Percentiles rank a stretch among this genome's conserved stretches.
phyloP scores from a whole-genome alignment of 2,113 vertebrate species.

The Aptenodytes patagonicus region DNA sequence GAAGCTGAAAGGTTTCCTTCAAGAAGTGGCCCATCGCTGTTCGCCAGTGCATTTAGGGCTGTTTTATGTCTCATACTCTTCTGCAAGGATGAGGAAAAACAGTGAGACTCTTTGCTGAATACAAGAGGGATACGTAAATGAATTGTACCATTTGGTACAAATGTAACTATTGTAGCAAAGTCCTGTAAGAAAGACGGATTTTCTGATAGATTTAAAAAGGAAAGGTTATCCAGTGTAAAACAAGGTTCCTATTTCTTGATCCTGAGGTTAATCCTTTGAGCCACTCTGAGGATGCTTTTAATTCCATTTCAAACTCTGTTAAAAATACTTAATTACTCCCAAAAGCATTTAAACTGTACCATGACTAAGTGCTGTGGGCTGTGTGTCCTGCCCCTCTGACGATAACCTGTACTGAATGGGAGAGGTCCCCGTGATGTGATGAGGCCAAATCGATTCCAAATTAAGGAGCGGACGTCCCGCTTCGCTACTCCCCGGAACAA shows the following conservation, averaged over 20 bases:
- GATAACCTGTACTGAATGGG: not conserved
- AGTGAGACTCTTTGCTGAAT: conserved; percentile 62
- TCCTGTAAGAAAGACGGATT: not conserved
- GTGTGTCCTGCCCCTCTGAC: not conserved
- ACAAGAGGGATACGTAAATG: conserved; percentile 29
- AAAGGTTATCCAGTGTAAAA: not conserved
- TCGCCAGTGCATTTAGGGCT: conserved; percentile 72
- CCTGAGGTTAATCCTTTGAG: not conserved
- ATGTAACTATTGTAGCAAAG: not conserved
- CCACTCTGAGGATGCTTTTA: not conserved
- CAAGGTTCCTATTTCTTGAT: not conserved
- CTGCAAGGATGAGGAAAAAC: conserved; percentile 86
- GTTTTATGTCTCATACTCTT: conserved; percentile 75
- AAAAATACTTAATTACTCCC: not conserved
- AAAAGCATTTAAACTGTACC: not conserved
- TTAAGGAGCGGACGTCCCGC: accelerated
- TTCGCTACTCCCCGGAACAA: not conserved
- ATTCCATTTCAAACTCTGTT: not conserved
- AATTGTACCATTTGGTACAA: conserved; percentile 16
- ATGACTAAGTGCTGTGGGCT: not conserved
- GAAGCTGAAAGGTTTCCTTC: conserved; percentile 82
- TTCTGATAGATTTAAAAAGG: not conserved
- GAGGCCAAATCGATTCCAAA: not conserved
- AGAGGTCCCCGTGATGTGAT: accelerated
- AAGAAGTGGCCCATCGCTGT: conserved; percentile 86